Base-by-base conservation (phyloP, 2,888 invertebrate genomes). In the Tinea pellionella region DNA sequence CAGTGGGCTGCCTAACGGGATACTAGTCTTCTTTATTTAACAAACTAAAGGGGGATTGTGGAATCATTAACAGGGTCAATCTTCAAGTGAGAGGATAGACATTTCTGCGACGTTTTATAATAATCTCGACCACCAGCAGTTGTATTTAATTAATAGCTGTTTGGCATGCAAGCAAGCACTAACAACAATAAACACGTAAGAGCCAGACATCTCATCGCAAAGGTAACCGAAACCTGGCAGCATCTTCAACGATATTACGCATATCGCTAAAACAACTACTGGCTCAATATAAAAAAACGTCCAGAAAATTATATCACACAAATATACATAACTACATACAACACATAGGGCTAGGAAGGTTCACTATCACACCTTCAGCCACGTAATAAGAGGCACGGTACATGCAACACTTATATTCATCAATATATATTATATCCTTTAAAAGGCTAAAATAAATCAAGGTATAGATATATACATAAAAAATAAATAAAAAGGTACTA, bases 301-400 rank as follows among this genome's bases (percentile, higher is more conserved):
- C 57, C 57, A 32, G 32, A 57, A 57, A 57, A 32, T 57, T 29
- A 57, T 24, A 24, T 24, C 24, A 57, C 32, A 57, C 57, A 57
- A 15, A 77, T 79, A 67, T 78, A 84, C 80, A 83, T 65, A 69
- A 73, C 86, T 85, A 86, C 83, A 69, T 78, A 81, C 81, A 86
- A 86, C 84, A 87, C 79, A 87, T 78, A 83, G 83, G 85, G 71
- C 84, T 83, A 84, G 77, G 77, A 74, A 82, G 77, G 76, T 75
- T 24, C 66, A 65, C 84, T 85, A 60, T 58, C 86, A 85, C 79
- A 84, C 74, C 72, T 71, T 80, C 71, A 80, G 84, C 80, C 77
- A 87, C 85, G 84, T 74, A 24, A 24, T 24, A 74, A 85, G 55
- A 56, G 86, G 81, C 86, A 86, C 86, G 82, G 80, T 80, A 78